Evolutionary conservation across 2,113 vertebrate species (phyloP), one percentile per base, ranked within the genome.

Genomic region (Perca fluviatilis): DNA sequence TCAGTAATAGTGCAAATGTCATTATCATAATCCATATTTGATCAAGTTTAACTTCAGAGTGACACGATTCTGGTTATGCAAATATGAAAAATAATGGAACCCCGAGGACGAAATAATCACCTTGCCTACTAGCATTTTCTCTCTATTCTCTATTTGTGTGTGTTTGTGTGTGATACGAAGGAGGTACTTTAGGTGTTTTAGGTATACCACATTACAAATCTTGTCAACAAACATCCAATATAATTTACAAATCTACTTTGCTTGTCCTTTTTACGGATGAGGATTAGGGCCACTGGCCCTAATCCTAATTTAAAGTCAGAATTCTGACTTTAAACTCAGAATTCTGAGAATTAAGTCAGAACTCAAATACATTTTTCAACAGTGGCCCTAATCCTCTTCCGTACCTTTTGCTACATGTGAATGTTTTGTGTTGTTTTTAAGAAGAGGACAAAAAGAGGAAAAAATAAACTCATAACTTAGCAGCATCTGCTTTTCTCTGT

Each of bases 371-470:
- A 25, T 25, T 25, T 25, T 25, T 25, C 27, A 27, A 27, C 27
- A 27, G 27, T 27, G 27, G 27, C 27, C 27, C 1, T 27, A 2
- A 27, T 27, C 27, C 27, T 27, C 27, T 27, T 27, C 27, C 27
- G 27, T 27, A 27, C 27, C 27, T 27, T 40, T 40, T 79, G 51
- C 30, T 46, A 40, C 50, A 16, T 11, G 10, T 25, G 4, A 69
- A 47, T n/a, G 2, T 18, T 21, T 15, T 54, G 60, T 71, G 40
- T 66, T 50, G 16, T 60, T 70, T 73, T 70, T 27, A 49, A 70
- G 68, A 58, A 51, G 7, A 70, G 36, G 40, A 46, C 46, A 66
- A 77, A 47, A 33, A 23, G 30, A 56, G 8, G 36, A 49, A 23
- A 4, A n/a, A 33, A 54, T 53, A 6, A 64, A 80, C 50, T 54